Conservation (phyloP, 1,140 invertebrate species). For the Tetramorium parvispinum region DNA sequence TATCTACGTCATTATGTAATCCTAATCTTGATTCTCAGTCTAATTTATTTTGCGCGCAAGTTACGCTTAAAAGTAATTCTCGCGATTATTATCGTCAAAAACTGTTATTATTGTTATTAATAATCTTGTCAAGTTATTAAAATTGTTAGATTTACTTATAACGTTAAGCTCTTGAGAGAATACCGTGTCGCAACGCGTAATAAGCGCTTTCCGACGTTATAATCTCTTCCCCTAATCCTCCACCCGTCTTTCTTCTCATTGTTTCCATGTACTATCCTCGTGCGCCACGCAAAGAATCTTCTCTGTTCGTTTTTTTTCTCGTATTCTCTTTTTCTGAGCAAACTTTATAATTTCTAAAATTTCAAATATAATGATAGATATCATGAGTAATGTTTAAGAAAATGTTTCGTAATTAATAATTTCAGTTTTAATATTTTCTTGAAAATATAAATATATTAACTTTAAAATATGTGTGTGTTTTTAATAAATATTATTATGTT, state of each 20-base stretch:
- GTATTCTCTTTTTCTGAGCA: not conserved
- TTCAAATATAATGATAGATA: not conserved
- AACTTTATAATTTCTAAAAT: slow-evolving; percentile 32
- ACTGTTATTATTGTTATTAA: slow-evolving; percentile 14
- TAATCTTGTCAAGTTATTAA: slow-evolving; percentile 39
- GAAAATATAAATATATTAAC: no score
- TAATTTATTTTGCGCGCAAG: not conserved
- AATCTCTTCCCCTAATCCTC: slow-evolving; percentile 46
- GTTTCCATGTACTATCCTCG: not conserved
- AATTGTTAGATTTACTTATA: slow-evolving; percentile 47
- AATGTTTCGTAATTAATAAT: not conserved
- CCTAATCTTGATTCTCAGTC: not conserved
- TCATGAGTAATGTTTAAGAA: not conserved
- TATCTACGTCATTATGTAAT: slow-evolving; percentile 1
- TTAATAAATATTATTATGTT: not conserved
- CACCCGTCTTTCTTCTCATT: slow-evolving; percentile 40
- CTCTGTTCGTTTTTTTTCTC: slow-evolving; percentile 4
- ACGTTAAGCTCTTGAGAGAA: slow-evolving; percentile 39
- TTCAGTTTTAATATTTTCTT: no score
- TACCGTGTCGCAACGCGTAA: slow-evolving; percentile 28
- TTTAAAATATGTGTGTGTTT: not conserved
- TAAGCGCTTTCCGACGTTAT: slow-evolving; percentile 48
- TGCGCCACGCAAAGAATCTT: not conserved
- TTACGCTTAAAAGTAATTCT: not conserved
- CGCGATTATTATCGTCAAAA: not conserved